Evolutionary conservation across 2,888 invertebrate species (phyloP).

Genomic region (Yponomeuta evonymella): DNA sequence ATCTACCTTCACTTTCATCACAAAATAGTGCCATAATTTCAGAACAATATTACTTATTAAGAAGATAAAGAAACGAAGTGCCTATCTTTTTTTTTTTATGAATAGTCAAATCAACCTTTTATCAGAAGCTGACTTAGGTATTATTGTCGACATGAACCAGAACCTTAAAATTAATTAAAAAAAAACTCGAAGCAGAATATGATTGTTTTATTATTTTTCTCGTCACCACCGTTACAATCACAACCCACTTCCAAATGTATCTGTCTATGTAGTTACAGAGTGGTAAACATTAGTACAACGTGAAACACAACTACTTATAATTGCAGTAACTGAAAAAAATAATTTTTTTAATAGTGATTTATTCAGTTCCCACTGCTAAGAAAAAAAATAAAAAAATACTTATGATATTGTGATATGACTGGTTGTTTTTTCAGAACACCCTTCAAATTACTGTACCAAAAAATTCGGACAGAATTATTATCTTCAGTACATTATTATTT

Average conservation of each 20-base stretch:
- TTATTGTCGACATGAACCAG: background rate
- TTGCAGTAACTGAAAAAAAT: too few relatives aligned
- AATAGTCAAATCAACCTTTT: background rate
- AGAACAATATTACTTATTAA: background rate
- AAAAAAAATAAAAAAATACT: too few relatives aligned
- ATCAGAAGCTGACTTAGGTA: background rate
- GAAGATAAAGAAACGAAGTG: background rate
- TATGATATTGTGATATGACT: too few relatives aligned
- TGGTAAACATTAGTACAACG: too few relatives aligned
- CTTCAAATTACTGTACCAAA: background rate
- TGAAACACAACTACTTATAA: too few relatives aligned
- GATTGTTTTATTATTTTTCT: constrained; percentile 5
- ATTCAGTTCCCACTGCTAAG: too few relatives aligned
- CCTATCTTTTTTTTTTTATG: background rate
- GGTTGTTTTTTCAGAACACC: background rate
- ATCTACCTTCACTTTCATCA: constrained; percentile 13
- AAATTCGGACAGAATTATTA: too few relatives aligned
- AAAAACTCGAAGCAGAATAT: background rate
- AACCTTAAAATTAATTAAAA: constrained; percentile 1
- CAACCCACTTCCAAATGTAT: too few relatives aligned
- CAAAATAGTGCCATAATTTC: constrained; percentile 30
- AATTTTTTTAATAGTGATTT: too few relatives aligned
- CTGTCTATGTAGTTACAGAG: too few relatives aligned
- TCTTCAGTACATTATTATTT: background rate
- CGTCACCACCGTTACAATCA: too few relatives aligned